Percentiles rank a stretch among this genome's conserved stretches.
phyloP scores from a whole-genome alignment of 2,113 vertebrate genomes.

The Saccopteryx leptura region DNA sequence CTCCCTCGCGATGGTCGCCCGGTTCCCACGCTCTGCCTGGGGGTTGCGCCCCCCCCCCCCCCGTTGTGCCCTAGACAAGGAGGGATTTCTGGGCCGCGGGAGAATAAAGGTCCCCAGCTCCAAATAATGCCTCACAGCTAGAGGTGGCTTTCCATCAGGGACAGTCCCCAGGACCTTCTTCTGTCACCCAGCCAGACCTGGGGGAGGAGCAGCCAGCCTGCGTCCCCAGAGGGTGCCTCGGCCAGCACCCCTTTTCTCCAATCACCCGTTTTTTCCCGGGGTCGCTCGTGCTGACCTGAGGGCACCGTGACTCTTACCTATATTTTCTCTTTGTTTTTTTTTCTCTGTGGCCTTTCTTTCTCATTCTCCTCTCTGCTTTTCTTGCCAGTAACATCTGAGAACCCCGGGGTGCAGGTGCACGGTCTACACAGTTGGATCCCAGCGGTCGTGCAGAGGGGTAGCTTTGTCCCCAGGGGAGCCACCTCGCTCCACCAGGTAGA shows the following conservation, averaged over 20 bases:
- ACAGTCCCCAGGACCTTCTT: neutral
- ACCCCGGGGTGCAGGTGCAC: neutral
- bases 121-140: fast-evolving
- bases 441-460: fast-evolving
- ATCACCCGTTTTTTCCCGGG: no score
- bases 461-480: neutral
- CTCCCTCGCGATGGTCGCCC: fast-evolving
- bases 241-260: fast-evolving
- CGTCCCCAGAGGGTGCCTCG: neutral
- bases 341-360: neutral
- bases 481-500: neutral
- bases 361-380: no score
- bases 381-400: neutral
- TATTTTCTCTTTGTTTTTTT: neutral
- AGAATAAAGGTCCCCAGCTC: no score
- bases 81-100: neutral
- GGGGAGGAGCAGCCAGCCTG: neutral
- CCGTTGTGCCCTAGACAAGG: no score
- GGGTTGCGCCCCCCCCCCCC: no score
- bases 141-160: neutral
- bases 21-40: neutral
- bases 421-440: neutral
- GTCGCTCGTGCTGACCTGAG: neutral
- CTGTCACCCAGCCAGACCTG: neutral
- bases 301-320: fast-evolving